phyloP scores from a whole-genome alignment of 2,888 invertebrate genomes.

The Campaea margaritaria region DNA sequence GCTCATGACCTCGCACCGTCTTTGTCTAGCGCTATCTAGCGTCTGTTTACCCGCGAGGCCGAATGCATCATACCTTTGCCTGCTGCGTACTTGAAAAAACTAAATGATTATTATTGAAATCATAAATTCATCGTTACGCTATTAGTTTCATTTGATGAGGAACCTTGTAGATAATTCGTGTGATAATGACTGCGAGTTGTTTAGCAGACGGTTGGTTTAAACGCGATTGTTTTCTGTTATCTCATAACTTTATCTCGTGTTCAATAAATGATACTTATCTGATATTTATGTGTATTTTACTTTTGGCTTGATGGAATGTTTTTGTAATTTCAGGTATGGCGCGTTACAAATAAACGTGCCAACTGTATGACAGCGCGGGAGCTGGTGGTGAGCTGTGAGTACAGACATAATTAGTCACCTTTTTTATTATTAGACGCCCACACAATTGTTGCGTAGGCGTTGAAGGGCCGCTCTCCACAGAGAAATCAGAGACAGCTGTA shows the following conservation, averaged over 20 bases:
- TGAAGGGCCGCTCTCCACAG: conserved; percentile 20
- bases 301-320: conserved; percentile 37
- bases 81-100: conserved; percentile 67
- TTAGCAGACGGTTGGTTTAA: conserved; percentile 42
- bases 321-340: conserved; percentile 70
- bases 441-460: conserved; percentile 17
- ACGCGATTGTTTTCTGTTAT: conserved; percentile 32
- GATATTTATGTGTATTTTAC: conserved; percentile 26
- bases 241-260: conserved; percentile 22
- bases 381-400: conserved; percentile 72
- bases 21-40: conserved; percentile 84
- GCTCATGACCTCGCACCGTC: conserved; percentile 84
- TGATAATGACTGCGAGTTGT: conserved; percentile 53
- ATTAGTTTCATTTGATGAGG: conserved; percentile 57
- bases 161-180: conserved; percentile 67
- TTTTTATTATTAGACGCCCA: conserved; percentile 31
- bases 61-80: conserved; percentile 81
- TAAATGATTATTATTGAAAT: conserved; percentile 71
- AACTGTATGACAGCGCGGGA: conserved; percentile 62
- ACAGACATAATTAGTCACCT: conserved; percentile 32
- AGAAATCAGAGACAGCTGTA: background rate
- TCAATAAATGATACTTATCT: conserved; percentile 18
- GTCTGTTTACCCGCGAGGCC: conserved; percentile 83
- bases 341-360: conserved; percentile 65
- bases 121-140: conserved; percentile 62